These are phyloP conservation scores for Drosophila nebulosa DNA, from an alignment of 1,140 invertebrate genomes.

Conservation along the genomic window DNA sequence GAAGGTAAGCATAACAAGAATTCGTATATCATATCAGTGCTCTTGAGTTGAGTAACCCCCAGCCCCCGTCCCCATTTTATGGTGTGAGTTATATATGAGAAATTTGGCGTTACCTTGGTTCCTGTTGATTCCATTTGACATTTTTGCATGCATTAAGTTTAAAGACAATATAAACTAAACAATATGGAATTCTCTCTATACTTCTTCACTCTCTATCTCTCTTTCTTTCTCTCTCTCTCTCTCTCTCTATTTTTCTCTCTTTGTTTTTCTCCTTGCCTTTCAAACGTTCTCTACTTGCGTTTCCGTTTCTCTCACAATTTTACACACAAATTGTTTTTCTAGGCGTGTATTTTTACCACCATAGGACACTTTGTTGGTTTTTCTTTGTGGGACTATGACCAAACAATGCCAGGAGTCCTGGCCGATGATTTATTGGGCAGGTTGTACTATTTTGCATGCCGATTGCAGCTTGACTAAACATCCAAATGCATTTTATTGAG, in stretches of 20 bases:
- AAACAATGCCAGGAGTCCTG: conserved; percentile 87
- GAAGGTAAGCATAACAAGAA: conserved; percentile 84
- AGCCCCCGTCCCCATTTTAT: background rate
- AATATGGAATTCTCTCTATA: background rate
- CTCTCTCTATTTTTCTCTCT: conserved; percentile 11
- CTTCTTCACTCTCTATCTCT: conserved; percentile 1
- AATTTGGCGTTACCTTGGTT: background rate
- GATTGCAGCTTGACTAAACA: conserved; percentile 17
- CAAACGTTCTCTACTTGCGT: background rate
- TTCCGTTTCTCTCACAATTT: conserved; percentile 30
- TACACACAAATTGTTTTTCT: conserved; percentile 67
- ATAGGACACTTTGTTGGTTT: conserved; percentile 87
- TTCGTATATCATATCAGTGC: background rate
- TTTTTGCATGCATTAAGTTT: background rate
- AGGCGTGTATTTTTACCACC: conserved; percentile 88
- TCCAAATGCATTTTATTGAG: conserved; percentile 6
- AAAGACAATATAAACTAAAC: background rate
- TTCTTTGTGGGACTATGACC: conserved; percentile 92
- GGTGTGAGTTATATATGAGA: too few species aligned
- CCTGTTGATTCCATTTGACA: background rate
- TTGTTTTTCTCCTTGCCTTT: conserved; percentile 20
- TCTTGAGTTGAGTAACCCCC: background rate
- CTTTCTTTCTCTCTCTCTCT: background rate
- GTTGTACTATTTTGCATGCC: conserved; percentile 79
- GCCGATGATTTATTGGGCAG: conserved; percentile 93